Percentiles rank a stretch among this genome's conserved stretches.
Conservation (phyloP, 2,113 vertebrate genomes). For the Phalacrocorax pelagicus region DNA sequence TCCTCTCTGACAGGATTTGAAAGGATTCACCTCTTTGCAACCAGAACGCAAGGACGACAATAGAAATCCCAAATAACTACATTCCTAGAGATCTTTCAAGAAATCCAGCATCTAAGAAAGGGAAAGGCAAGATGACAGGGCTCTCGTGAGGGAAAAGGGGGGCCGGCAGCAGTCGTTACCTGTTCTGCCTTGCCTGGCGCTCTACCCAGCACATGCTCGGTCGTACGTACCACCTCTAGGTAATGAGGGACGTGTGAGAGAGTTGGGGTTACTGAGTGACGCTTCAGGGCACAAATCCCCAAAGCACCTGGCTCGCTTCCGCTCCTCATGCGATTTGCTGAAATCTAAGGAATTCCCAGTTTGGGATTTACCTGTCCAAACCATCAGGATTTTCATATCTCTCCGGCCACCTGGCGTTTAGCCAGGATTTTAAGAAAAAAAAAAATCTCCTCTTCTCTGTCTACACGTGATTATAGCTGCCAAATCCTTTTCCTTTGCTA, state of each 20-base stretch:
- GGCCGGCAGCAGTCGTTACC: not conserved
- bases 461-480: not conserved
- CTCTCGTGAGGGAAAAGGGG: not conserved
- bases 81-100: not conserved
- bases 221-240: not conserved
- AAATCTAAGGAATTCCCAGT: not conserved
- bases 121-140: not conserved
- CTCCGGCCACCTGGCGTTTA: not conserved
- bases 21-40: not conserved
- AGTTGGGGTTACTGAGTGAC: not conserved
- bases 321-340: not conserved
- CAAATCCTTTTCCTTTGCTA: not conserved
- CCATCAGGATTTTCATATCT: not conserved
- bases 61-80: not conserved
- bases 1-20: not conserved
- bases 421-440: not conserved
- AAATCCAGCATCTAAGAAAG: not conserved
- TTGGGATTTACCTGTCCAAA: not conserved
- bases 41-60: not conserved
- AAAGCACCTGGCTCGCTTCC: fast-evolving
- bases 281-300: not conserved
- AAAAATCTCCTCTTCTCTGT: not conserved
- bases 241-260: not conserved
- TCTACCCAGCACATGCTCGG: not conserved
- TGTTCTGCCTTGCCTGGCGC: not conserved